phyloP scores from a whole-genome alignment of 1,140 invertebrate genomes.

The Riptortus pedestris region DNA sequence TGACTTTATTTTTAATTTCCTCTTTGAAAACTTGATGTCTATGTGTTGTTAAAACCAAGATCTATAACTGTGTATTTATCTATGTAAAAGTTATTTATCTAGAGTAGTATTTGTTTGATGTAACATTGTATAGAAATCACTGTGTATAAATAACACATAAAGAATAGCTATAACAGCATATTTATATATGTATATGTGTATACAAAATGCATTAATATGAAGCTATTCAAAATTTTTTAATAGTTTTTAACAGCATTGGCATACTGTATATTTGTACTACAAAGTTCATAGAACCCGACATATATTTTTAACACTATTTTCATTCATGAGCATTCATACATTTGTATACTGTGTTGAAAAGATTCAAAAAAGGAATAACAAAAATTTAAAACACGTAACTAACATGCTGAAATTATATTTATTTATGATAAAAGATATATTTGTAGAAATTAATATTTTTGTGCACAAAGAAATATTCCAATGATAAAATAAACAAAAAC shows the following conservation, averaged over 20 bases:
- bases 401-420: background rate
- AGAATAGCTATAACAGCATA: slow-evolving; percentile 6
- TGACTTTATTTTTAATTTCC: background rate
- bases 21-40: background rate
- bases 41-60: background rate
- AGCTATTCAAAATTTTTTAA: slow-evolving; percentile 2
- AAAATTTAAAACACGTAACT: background rate
- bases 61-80: slow-evolving; percentile 7
- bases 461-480: slow-evolving; percentile 13
- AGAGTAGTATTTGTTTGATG: slow-evolving; percentile 18
- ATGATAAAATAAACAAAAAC: slow-evolving; percentile 2
- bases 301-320: slow-evolving; percentile 15
- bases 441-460: slow-evolving; percentile 18
- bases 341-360: background rate
- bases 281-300: background rate
- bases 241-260: slow-evolving; percentile 13
- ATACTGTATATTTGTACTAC: slow-evolving; percentile 17
- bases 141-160: slow-evolving; percentile 1
- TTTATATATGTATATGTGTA: slow-evolving; percentile 9
- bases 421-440: background rate
- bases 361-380: background rate
- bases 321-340: background rate
- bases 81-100: slow-evolving; percentile 15
- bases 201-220: background rate
- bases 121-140: slow-evolving; percentile 15